Base-by-base conservation (phyloP, 1,140 invertebrate genomes). In the Apis florea region DNA sequence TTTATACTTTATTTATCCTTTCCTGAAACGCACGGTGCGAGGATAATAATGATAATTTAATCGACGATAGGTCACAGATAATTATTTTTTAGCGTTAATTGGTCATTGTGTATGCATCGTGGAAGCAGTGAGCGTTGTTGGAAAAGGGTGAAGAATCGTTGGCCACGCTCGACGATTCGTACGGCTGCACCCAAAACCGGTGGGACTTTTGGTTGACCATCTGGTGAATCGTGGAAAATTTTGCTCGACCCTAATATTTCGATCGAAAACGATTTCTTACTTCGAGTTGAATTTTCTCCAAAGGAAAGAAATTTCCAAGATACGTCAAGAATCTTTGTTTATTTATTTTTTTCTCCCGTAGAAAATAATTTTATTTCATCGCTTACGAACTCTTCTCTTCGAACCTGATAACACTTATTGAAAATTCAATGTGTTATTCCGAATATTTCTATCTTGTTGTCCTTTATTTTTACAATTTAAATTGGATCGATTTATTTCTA, bases 61-160 rank as follows among this genome's bases (percentile, higher is more conserved):
- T 79, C 61, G 67, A 71, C 54, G 75, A 53, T 66, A 58, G 68
- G 64, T 47, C 70, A 53, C 64, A 10, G 54, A 56, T 75, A 71
- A 87, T 87, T 87, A 87, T 86, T 87, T 83, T 73, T 86, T 81
- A 87, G 67, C 82, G 75, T 81, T 88, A 88, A 88, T 88, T 87
- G 80, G 83, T 47, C 79, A 79, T 64, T 81, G 83, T 79, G 58
- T 54, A 64, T 40, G 66, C 73, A 72, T 70, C 75, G 71, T 70
- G 77, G 21, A n/a, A 49, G 75, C 86, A 87, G 86, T 56, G 51
- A 72, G 31, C 63, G 80, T 54, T 86, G 83, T 83, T 15, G 10
- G 40, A 4, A 68, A 75, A 81, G 79, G 76, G 83, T 68, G 54
- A n/a, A n/a, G 68, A 66, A 64, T 51, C 79, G 59, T 82, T 76